Evolutionary conservation across 2,888 invertebrate genomes (phyloP), one percentile per base, ranked within the genome.

Genomic region (Pterostichus madidus): DNA sequence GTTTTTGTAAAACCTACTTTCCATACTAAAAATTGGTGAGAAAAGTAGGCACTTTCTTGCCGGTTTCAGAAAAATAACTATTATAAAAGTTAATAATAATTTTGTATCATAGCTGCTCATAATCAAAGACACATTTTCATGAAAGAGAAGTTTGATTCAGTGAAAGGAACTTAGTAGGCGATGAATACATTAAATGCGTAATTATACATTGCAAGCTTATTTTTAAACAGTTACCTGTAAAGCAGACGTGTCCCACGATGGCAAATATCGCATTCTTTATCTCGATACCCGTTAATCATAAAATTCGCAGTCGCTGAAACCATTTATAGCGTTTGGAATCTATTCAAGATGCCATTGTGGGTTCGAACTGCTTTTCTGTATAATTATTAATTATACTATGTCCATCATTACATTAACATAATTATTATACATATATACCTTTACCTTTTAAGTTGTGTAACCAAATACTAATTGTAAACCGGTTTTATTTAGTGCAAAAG

Each of bases 381-480:
- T 71, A 39, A 44, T 44, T 44, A 44, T 44, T 35, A 13, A 71
- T 71, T 32, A 77, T 76, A 44, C 24, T 77, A 77, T 77, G 56
- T 56, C 77, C 77, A 56, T 77, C 56, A 56, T 35, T 13, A 4
- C 39, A 77, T 77, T 77, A 56, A 77, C 75, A 77, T 77, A 56
- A 35, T 39, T 77, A 71, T 44, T 71, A 77, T 56, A 75, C n/a
- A 77, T 56, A 53, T 77, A 35, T 77, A 77, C 77, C 39, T 52
- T 56, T 77, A 56, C n/a, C 13, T 77, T 75, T 82, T 82, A 82
- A 82, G 64, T 83, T 83, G 39, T 83, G 44, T 83, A 83, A 83
- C 83, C 83, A 83, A 83, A 83, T 83, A 83, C 83, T 83, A 83
- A 77, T 83, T 61, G 44, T 77, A 77, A 76, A 77, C 64, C 68